Evolutionary conservation across 2,797 vertebrate species (phyloP), one percentile per base, ranked within the genome.

Genomic region (Megalops cyprinoides): DNA sequence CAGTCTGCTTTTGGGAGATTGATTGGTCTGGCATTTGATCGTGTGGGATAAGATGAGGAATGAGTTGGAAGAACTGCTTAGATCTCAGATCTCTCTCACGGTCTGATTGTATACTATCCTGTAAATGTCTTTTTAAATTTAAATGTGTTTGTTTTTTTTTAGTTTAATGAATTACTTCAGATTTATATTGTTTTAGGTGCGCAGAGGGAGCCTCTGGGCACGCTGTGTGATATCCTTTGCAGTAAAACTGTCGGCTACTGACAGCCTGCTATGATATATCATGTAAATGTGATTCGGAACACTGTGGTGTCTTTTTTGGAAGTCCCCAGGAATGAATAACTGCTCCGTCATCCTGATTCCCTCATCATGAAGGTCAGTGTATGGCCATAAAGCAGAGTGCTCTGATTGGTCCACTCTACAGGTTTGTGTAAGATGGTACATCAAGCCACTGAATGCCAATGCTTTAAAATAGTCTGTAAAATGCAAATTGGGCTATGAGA

Each of bases 11-110:
- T 62, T n/a, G 87, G 79, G 86, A 74, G 82, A 93, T 93, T 92
- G 91, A 93, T 93, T 84, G 89, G 86, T 91, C 91, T 93, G 91
- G 85, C 88, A 91, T 93, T 93, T 93, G 89, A 93, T 92, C 91
- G 83, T 82, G 84, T 77, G 84, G 86, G 86, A 90, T 87, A 82
- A 71, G 9, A 81, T 91, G 90, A 91, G 87, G 82, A 83, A 82
- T 91, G 87, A 79, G 82, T 7, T 20, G n/a, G 28, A 71, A 39
- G 7, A 55, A 42, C 23, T 73, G 18, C 49, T 51, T 51, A 7
- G 18, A 49, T 51, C 49, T 51, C 49, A 51, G 7, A 51, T 51
- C 49, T 20, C 56, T n/a, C n/a, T n/a, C 53, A n/a, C 31, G 9
- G 2, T 69, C 65, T 34, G 12, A 34, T 67, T 37, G 25, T 51